Percentiles rank a stretch among this genome's conserved stretches.
Evolutionary conservation across 1,140 invertebrate species (phyloP).

Genomic region (Akabosia matsudoensis): DNA sequence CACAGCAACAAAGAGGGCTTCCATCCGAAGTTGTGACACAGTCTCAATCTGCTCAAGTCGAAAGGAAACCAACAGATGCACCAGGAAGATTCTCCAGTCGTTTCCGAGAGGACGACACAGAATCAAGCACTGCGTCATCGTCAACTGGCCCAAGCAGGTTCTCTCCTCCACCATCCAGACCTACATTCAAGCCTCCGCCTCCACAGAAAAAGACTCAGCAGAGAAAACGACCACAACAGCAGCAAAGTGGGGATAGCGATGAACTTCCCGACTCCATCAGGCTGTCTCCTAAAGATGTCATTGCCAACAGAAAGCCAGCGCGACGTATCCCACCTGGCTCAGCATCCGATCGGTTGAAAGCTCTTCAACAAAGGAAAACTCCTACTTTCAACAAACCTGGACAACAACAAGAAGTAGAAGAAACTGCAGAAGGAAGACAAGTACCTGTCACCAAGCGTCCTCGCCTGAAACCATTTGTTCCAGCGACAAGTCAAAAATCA

Average conservation of each 20-base stretch:
- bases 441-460: constrained; percentile 8
- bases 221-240: not conserved
- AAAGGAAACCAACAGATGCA: constrained; percentile 40
- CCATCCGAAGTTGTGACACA: constrained; percentile 14
- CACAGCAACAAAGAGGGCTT: not conserved
- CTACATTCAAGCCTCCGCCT: constrained; percentile 32
- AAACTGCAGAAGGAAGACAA: not conserved
- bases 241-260: constrained; percentile 21
- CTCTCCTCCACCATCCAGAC: constrained; percentile 9
- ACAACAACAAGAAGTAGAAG: not conserved
- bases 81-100: constrained; percentile 37
- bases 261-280: constrained; percentile 36
- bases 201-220: not conserved
- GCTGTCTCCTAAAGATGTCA: constrained; percentile 42
- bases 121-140: not conserved
- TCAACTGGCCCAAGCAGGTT: constrained; percentile 3
- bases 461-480: not conserved
- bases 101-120: not conserved
- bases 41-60: constrained; percentile 26
- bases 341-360: constrained; percentile 42
- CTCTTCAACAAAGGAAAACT: constrained; percentile 31
- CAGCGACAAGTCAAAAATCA: not conserved
- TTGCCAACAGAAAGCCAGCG: constrained; percentile 42
- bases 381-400: not conserved
- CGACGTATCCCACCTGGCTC: constrained; percentile 43